These are phyloP conservation scores for Phocoena sinus DNA, from an alignment of 2,113 vertebrate species.

Conservation along the genomic window DNA sequence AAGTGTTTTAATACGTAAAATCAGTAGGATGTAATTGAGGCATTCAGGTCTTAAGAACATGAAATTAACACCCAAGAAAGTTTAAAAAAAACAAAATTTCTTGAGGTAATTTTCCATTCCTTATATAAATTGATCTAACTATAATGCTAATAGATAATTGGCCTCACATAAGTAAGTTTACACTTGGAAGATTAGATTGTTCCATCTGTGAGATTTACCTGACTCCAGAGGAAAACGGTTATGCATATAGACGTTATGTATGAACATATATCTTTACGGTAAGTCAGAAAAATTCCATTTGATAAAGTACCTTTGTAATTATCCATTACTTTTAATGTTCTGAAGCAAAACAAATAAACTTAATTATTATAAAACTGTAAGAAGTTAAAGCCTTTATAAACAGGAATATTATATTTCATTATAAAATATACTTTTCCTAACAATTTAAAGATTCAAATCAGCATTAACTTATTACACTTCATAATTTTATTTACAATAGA, in stretches of 20 bases:
- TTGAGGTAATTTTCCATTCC: not conserved
- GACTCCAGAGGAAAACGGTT: not conserved
- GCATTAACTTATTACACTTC: not conserved
- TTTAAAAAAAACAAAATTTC: not conserved
- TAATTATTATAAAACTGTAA: not conserved
- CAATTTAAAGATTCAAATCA: not conserved
- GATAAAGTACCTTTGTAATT: not conserved
- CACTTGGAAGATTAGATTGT: not conserved
- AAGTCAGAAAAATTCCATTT: not conserved
- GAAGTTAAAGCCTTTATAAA: not conserved
- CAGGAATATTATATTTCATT: not conserved
- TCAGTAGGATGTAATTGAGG: not conserved
- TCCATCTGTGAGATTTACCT: not conserved
- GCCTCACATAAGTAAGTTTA: not conserved
- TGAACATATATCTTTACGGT: not conserved
- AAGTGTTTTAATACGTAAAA: not conserved
- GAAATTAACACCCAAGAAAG: not conserved
- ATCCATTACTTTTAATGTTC: not conserved
- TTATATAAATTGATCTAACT: not conserved
- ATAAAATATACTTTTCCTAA: not conserved
- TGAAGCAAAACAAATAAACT: not conserved
- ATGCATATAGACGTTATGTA: not conserved
- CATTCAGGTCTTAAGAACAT: not conserved
- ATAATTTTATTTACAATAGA: not conserved
- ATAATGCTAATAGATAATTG: not conserved